Base-by-base conservation (phyloP, 2,797 vertebrate species). In the Acanthornis magna region DNA sequence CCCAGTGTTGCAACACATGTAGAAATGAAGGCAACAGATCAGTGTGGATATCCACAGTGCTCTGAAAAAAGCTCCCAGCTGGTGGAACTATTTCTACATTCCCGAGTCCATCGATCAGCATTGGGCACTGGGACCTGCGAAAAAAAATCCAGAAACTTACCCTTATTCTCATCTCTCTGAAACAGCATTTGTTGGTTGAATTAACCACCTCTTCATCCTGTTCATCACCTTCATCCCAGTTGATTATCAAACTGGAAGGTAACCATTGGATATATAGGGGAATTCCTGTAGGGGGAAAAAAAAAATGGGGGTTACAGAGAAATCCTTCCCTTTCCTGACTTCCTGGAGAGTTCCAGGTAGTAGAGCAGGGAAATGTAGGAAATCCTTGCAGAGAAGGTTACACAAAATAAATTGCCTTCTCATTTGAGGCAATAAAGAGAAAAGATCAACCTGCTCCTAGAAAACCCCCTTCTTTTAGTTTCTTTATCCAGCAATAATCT, bases 401-500 rank as follows among this genome's bases (percentile, higher is more conserved):
- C 12, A 15, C 38, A 60, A 91, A 79, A 79, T 60, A 57, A 60
- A 70, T 51, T 43, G 40, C 10, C 25, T 66, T 79, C 42, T 90
- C 4, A n/a, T 60, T 18, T 82, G 42, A 71, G 60, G 42, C 43
- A 81, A n/a, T 53, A 51, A 10, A 65, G 54, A 30, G 58, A 51
- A 80, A 74, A 83, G 22, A 84, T 75, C 34, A 81, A 12, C 54
- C 26, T 84, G 18, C 55, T 91, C 29, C 48, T 67, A 73, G 48
- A 55, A 5, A 68, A 91, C 30, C 29, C 50, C 55, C 48, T 67
- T 89, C 53, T 92, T 95, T 91, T 66, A 88, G 47, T 73, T 95
- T 94, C 90, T 87, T 96, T 93, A 50, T 68, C 71, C 50, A 71
- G 63, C 54, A 88, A 58, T 88, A 95, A 94, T 48, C 85, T 6